Percentiles rank a stretch among this genome's conserved stretches.
Evolutionary conservation across 2,888 invertebrate species (phyloP).

Genomic region (Epinotia demarniana): DNA sequence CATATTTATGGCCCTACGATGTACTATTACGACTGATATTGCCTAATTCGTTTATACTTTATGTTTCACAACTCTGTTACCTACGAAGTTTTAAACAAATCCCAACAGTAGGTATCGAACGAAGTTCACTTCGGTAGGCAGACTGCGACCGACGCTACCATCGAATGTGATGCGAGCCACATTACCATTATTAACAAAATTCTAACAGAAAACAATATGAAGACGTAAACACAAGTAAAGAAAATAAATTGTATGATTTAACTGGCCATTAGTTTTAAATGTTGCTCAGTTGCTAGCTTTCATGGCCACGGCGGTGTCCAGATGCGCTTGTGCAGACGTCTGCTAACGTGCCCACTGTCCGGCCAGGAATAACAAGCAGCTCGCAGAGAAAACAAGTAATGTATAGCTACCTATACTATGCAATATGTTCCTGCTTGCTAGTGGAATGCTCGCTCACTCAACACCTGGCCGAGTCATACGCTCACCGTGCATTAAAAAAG

Average conservation of each 20-base stretch:
- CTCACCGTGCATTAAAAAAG: constrained; percentile 1
- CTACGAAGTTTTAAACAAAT: too few relatives aligned
- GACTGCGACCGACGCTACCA: too few relatives aligned
- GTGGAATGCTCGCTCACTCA: constrained; percentile 24
- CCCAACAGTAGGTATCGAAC: too few relatives aligned
- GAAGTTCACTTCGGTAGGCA: too few relatives aligned
- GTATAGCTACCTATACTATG: neutral
- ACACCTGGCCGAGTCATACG: constrained; percentile 42
- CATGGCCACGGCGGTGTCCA: constrained; percentile 14
- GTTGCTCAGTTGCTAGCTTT: neutral
- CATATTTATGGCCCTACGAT: too few relatives aligned
- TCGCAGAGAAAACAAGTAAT: neutral
- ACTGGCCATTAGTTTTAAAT: neutral
- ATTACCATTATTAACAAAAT: neutral
- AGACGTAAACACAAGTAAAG: neutral
- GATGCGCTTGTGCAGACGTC: constrained; percentile 18
- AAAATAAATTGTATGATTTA: neutral
- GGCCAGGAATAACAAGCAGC: neutral
- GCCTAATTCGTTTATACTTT: too few relatives aligned
- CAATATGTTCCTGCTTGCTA: constrained; percentile 6
- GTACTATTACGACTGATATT: too few relatives aligned
- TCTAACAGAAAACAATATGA: neutral
- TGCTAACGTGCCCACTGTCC: constrained; percentile 1
- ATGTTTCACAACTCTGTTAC: too few relatives aligned
- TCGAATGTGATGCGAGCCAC: too few relatives aligned